Base-by-base conservation (phyloP, 2,797 vertebrate species). In the Calcarius lapponicus region DNA sequence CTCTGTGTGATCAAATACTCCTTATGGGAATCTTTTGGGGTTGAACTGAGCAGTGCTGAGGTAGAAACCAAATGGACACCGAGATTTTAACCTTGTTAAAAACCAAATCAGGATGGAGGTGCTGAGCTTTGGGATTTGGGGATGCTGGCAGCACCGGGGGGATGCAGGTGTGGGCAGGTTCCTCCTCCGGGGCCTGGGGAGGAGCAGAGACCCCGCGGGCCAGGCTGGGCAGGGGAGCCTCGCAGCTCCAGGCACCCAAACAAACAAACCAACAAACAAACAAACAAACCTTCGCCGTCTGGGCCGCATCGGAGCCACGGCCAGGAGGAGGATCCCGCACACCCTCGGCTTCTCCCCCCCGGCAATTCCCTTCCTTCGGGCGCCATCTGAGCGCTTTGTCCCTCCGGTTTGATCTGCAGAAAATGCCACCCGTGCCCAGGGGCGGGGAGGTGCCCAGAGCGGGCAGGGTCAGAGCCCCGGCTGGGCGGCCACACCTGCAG, bases 201-300 rank as follows among this genome's bases (percentile, higher is more conserved):
- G 3, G 36, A 13, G 1, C 45, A 11, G 64, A 51, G 62, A 34
- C 51, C 26, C 64, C 0, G 89, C 4, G 9, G 42, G 85, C 13
- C 36, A 76, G 72, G 88, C n/a, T n/a, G n/a, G n/a, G n/a, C n/a
- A n/a, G n/a, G n/a, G 25, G 6, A 94, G 80, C 82, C 94, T 90
- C n/a, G 13, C 93, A 92, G 95, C 91, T 96, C 80, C 15, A 83
- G 80, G 62, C 88, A 51, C 91, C 58, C 94, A 80, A 92, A 89
- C 96, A 90, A 95, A 94, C 93, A 93, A 58, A 95, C n/a, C n/a
- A n/a, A n/a, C n/a, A n/a, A n/a, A n/a, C n/a, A n/a, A n/a, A n/a
- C n/a, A 80, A 92, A 87, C 96, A 90, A 95, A 94, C 93, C 92
- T 83, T 93, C 73, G 31, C 95, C 96, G 90, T 86, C 95, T 95